Percentiles rank a stretch among this genome's conserved stretches.
These are phyloP conservation scores for Falco cherrug DNA, from an alignment of 2,797 vertebrate species.

Conservation along the genomic window DNA sequence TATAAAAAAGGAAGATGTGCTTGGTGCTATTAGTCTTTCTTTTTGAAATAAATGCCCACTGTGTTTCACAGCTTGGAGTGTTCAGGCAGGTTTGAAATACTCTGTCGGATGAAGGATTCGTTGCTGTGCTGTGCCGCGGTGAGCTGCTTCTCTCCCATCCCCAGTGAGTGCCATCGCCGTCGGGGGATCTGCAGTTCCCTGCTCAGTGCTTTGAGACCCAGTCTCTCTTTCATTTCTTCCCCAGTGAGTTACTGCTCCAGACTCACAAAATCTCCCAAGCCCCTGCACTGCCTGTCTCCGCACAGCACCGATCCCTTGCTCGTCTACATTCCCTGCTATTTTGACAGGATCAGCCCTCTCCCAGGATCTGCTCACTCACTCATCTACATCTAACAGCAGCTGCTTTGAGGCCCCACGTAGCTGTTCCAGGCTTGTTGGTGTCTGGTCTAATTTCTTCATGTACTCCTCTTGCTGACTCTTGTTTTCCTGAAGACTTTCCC, in stretches of 20 bases:
- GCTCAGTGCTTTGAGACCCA: background rate
- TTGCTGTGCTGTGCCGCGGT: background rate
- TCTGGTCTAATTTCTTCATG: background rate
- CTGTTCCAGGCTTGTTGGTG: background rate
- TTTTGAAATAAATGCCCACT: background rate
- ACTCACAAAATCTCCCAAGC: background rate
- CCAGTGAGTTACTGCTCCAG: background rate
- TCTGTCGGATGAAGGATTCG: background rate
- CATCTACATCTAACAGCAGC: background rate
- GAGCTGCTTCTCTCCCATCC: background rate
- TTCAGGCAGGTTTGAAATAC: background rate
- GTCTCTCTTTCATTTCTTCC: background rate
- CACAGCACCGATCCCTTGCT: background rate
- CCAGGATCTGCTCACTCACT: background rate
- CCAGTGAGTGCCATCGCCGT: fast-evolving
- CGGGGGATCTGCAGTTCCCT: background rate
- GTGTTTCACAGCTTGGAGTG: background rate
- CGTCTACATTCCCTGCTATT: background rate
- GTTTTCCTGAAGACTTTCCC: background rate
- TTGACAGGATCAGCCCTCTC: background rate
- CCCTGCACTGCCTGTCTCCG: background rate
- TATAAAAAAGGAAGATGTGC: background rate
- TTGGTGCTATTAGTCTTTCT: background rate
- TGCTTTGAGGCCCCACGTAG: background rate
- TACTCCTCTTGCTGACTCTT: background rate